Base-by-base conservation (phyloP, 2,113 vertebrate species). In the Callipepla squamata region DNA sequence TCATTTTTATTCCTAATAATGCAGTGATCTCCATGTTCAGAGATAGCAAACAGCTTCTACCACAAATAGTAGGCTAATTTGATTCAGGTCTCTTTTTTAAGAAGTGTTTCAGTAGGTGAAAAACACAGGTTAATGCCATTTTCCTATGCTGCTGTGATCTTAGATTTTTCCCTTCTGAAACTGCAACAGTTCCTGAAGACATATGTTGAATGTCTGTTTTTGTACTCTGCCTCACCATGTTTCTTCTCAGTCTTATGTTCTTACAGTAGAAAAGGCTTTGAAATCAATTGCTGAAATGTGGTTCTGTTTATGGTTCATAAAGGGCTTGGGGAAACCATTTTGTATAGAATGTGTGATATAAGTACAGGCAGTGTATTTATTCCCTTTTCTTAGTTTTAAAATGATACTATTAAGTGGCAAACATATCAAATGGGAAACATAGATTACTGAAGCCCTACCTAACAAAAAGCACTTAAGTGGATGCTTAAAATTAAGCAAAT, bases 221-320 rank as follows among this genome's bases (percentile, higher is more conserved):
- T 72, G 73, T 70, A 48, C 21, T 57, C 11, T 19, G 42, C 84
- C 81, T 76, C 25, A 48, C 65, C 9, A 3, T 38, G 18, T 66
- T 89, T 73, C 87, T 89, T 69, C 74, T 75, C 45, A 63, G 45
- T 69, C 30, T n/a, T 73, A 3, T 5, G 14, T 8, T 85, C 78
- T 74, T 74, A 53, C 55, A 58, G 45, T 51, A 77, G 67, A 76
- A 93, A 83, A 80, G 63, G 32, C 82, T 95, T 80, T 87, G 90
- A 87, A 92, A 94, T 82, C 72, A 95, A 11, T 69, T 74, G 72
- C 42, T 94, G 82, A 87, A 87, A 91, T 89, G 87, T 80, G 74
- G 73, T 86, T 94, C 72, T 48, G 26, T 87, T 91, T 94, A 94
- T 93, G 85, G 85, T 88, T 95, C 82, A 80, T 90, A 95, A 95